Conservation (phyloP, 2,113 vertebrate genomes). For the Castor canadensis region DNA sequence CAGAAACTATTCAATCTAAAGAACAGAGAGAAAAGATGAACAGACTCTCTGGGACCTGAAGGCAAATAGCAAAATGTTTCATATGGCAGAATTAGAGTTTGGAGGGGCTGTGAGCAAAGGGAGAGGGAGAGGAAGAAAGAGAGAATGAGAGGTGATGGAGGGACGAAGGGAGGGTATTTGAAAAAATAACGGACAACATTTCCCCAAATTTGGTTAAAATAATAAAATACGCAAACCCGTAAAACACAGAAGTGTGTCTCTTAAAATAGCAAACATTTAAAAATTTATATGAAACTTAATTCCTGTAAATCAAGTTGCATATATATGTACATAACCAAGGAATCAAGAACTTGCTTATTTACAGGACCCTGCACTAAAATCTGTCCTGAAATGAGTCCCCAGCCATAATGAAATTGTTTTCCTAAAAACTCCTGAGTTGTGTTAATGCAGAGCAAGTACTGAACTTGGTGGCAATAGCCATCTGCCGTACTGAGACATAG, state of each 20-base stretch:
- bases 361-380: background rate
- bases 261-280: background rate
- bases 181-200: background rate
- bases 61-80: background rate
- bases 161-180: background rate
- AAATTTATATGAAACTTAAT: conserved; percentile 13
- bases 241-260: no score
- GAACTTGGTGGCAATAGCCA: background rate
- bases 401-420: background rate
- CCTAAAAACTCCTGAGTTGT: background rate
- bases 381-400: background rate
- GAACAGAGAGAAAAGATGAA: background rate
- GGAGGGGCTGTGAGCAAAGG: background rate
- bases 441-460: background rate
- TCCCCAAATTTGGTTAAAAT: background rate
- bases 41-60: background rate
- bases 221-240: background rate
- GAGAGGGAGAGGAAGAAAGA: background rate
- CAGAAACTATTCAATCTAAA: background rate
- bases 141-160: no score
- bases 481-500: background rate
- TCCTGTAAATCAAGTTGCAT: background rate
- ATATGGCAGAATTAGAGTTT: background rate
- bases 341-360: background rate
- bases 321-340: background rate